These are phyloP conservation scores for Alauda arvensis DNA, from an alignment of 2,797 vertebrate species.

Conservation along the genomic window DNA sequence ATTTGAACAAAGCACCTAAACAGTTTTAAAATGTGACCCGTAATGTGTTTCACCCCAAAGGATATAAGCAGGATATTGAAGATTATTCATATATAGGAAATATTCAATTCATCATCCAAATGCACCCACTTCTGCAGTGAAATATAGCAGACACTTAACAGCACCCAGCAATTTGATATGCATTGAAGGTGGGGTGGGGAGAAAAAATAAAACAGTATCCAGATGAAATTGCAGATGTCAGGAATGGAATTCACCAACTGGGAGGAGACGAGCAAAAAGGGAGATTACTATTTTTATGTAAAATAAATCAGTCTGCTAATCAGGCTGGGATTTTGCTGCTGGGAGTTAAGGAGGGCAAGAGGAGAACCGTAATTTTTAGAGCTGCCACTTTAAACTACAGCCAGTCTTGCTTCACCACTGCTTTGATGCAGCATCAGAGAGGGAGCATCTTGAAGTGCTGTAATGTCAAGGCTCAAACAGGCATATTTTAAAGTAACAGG, in stretches of 20 bases:
- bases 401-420: constrained; percentile 23
- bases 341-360: constrained; percentile 67
- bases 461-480: constrained; percentile 54
- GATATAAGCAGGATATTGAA: constrained; percentile 40
- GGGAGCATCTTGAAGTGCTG: constrained; percentile 33
- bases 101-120: constrained; percentile 47
- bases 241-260: constrained; percentile 55
- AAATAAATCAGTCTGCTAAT: constrained; percentile 71
- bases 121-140: constrained; percentile 47
- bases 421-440: constrained; percentile 57
- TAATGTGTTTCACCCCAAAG: constrained; percentile 39
- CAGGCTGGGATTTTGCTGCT: constrained; percentile 66
- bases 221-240: constrained; percentile 60
- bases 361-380: constrained; percentile 66
- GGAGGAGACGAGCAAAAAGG: constrained; percentile 4
- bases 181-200: constrained; percentile 30
- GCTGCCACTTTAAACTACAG: constrained; percentile 63
- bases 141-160: constrained; percentile 32
- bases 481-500: constrained; percentile 63
- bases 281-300: constrained; percentile 64
- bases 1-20: constrained; percentile 11
- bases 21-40: constrained; percentile 23
- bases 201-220: constrained; percentile 46
- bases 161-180: constrained; percentile 1
- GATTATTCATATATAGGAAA: constrained; percentile 40